Percentiles rank a stretch among this genome's conserved stretches.
Conservation (phyloP, 2,797 vertebrate genomes). For the Sylvilagus floridanus region DNA sequence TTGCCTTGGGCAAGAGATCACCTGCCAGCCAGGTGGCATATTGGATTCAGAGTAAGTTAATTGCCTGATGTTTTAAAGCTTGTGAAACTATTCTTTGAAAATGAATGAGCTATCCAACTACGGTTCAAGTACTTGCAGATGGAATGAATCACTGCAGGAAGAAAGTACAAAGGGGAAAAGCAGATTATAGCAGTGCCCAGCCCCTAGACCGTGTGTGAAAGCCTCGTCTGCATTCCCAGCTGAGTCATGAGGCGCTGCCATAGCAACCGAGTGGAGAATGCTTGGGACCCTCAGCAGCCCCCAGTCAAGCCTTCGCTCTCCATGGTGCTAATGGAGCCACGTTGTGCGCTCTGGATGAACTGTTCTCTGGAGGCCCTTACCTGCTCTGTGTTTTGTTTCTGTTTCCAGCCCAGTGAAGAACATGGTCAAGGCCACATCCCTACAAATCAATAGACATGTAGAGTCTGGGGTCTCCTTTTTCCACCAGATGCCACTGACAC, state of each 20-base stretch:
- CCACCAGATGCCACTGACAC: not conserved
- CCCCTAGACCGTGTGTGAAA: not conserved
- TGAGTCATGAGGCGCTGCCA: not conserved
- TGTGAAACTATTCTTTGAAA: conserved; percentile 62
- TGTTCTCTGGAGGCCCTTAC: not conserved
- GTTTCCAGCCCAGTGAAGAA: not conserved
- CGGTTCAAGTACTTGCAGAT: conserved; percentile 5
- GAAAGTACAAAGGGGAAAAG: not conserved
- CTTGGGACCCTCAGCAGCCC: not conserved
- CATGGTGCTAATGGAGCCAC: not conserved
- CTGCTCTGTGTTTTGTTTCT: not conserved
- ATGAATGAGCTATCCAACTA: not conserved
- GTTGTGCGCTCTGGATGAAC: not conserved
- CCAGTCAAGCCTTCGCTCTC: not conserved
- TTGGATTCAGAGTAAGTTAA: conserved; percentile 15
- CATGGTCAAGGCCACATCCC: not conserved
- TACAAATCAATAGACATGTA: not conserved
- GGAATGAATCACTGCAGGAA: not conserved
- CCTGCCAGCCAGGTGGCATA: not conserved
- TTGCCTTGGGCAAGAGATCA: not conserved
- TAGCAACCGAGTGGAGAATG: not conserved
- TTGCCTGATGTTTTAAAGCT: conserved; percentile 21
- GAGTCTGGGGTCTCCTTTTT: not conserved
- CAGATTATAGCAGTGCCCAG: not conserved
- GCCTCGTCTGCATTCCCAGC: not conserved